Conservation (phyloP, 2,888 invertebrate species). For the Nineta flava region DNA sequence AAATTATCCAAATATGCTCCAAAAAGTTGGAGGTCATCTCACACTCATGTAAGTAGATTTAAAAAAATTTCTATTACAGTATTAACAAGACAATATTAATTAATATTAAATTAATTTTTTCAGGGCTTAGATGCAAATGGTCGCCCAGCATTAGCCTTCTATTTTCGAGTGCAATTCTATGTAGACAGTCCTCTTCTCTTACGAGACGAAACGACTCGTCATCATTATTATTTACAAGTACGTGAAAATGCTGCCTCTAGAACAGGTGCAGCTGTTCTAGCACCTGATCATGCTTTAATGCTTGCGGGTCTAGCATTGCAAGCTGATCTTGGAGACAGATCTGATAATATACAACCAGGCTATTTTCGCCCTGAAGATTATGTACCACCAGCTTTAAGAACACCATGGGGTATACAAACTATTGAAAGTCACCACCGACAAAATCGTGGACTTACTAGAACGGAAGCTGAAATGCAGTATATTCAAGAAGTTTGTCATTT, state of each 20-base stretch:
- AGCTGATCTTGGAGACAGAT: conserved; percentile 77
- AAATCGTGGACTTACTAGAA: conserved; percentile 57
- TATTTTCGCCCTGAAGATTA: conserved; percentile 77
- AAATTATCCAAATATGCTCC: conserved; percentile 94
- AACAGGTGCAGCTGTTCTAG: conserved; percentile 31
- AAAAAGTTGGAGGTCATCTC: conserved; percentile 90
- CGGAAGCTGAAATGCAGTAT: conserved; percentile 74
- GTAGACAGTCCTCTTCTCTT: conserved; percentile 81
- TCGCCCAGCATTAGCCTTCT: conserved; percentile 73
- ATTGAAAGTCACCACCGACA: conserved; percentile 69
- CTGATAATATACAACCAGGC: conserved; percentile 29
- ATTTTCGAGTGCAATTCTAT: conserved; percentile 86
- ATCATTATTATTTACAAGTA: conserved; percentile 89
- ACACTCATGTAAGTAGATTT: conserved; percentile 76
- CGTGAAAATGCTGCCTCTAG: conserved; percentile 68
- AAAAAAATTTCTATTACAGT: conserved; percentile 63
- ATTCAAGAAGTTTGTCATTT: conserved; percentile 75
- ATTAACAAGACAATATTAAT: not conserved
- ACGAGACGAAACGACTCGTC: conserved; percentile 80
- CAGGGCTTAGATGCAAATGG: conserved; percentile 83
- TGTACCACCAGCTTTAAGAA: conserved; percentile 53
- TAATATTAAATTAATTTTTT: conserved; percentile 19
- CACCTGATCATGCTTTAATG: conserved; percentile 45
- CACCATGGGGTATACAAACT: conserved; percentile 33
- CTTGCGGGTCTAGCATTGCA: conserved; percentile 83